These are phyloP conservation scores for Cylloceria caligata DNA, from an alignment of 2,888 invertebrate genomes.

Conservation along the genomic window DNA sequence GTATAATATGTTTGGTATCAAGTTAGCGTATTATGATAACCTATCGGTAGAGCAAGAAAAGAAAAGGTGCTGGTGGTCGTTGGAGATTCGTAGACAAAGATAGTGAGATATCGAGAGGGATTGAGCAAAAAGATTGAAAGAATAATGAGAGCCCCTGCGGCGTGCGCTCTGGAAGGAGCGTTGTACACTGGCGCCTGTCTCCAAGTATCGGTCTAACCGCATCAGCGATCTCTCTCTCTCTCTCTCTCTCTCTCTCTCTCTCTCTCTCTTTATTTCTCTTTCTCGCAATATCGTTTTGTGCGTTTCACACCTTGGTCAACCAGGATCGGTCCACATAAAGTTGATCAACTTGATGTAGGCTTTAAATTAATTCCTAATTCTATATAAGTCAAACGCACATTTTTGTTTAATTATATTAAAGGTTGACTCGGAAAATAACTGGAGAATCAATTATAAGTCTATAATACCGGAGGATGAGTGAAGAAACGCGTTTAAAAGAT, in stretches of 20 bases:
- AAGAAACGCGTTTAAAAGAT: not conserved
- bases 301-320: constrained; percentile 16
- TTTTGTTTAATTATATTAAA: not conserved
- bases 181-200: constrained; percentile 81
- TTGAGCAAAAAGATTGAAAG: constrained; percentile 34
- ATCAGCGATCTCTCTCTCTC: constrained; percentile 57
- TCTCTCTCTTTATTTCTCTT: constrained; percentile 19
- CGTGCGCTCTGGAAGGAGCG: constrained; percentile 28
- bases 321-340: too few relatives aligned
- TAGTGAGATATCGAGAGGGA: constrained; percentile 34
- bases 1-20: not conserved
- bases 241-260: not conserved
- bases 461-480: not conserved
- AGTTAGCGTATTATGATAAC: constrained; percentile 3
- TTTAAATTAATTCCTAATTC: not conserved
- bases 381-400: not conserved
- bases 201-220: constrained; percentile 79
- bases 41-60: constrained; percentile 44
- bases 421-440: not conserved
- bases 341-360: not conserved
- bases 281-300: constrained; percentile 56
- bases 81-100: constrained; percentile 28
- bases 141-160: constrained; percentile 80
- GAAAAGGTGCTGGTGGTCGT: constrained; percentile 36
- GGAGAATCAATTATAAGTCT: not conserved